Evolutionary conservation across 2,888 invertebrate species (phyloP), one percentile per base, ranked within the genome.

Genomic region (Oeneis ivallda): DNA sequence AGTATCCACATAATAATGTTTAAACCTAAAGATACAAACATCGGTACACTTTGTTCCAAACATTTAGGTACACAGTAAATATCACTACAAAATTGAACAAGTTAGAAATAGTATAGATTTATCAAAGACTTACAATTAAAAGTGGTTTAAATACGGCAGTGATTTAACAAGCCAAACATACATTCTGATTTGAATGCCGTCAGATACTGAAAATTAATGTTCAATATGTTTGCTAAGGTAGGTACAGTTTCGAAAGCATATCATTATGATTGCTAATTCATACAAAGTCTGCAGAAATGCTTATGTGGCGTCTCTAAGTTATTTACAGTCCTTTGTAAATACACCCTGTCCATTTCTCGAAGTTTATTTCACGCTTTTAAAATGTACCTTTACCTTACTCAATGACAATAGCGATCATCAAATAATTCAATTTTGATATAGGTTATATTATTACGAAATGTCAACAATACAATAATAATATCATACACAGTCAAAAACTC

Each of bases 41-140:
- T 80, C 79, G 84, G 84, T 89, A 90, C 82, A 86, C 83, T 82
- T 86, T 84, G 81, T 83, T 86, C 84, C 84, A 87, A 90, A 90
- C 84, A 85, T 87, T 85, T 82, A 87, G 85, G 86, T 89, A 89
- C 87, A 85, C 83, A 83, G 83, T 89, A 90, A 85, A 89, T 86
- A 88, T 89, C 84, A 85, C 90, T 90, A 91, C 89, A 90, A 91
- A 91, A 89, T 91, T 90, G 90, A 90, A 90, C 90, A 87, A 89
- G 87, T 90, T 88, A 89, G 89, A 91, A 88, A 90, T 87, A 88
- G 87, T 88, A 88, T 87, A 89, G 84, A 77, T 88, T 84, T 92
- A 91, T 91, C 88, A 92, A 92, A 92, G 84, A 82, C 88, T 89
- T 84, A 85, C 79, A 84, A 82, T 83, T 79, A 77, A 79, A 77